phyloP scores from a whole-genome alignment of 2,113 vertebrate species.

The Pangasianodon hypophthalmus region DNA sequence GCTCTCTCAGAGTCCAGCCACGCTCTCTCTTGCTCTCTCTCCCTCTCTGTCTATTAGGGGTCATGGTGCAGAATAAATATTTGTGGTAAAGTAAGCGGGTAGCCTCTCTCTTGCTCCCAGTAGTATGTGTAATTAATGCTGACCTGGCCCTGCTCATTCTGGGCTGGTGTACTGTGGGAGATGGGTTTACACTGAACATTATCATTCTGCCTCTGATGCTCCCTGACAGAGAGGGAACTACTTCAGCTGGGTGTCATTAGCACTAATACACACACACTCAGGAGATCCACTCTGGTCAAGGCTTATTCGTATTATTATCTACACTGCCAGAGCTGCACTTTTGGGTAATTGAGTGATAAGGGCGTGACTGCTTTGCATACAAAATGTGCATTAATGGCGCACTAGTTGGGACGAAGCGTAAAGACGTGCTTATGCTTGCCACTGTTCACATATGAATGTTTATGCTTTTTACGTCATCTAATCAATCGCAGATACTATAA shows the following conservation, averaged over 20 bases:
- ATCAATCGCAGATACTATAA: background rate
- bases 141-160: slow-evolving; percentile 37
- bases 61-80: slow-evolving; percentile 69
- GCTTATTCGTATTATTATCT: slow-evolving; percentile 36
- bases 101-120: slow-evolving; percentile 50
- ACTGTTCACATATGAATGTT: background rate
- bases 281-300: slow-evolving; percentile 28
- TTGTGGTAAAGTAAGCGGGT: slow-evolving; percentile 64
- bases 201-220: slow-evolving; percentile 38
- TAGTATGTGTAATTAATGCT: slow-evolving; percentile 67
- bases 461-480: background rate
- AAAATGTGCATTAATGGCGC: slow-evolving; percentile 2
- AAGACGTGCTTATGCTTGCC: background rate
- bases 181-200: slow-evolving; percentile 51
- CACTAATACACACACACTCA: slow-evolving; percentile 17
- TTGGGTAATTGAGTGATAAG: slow-evolving; percentile 45
- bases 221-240: slow-evolving; percentile 30
- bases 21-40: slow-evolving; percentile 55
- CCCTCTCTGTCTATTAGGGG: slow-evolving; percentile 62
- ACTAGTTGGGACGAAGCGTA: background rate
- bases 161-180: slow-evolving; percentile 46
- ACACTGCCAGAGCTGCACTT: slow-evolving; percentile 34
- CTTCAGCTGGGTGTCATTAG: slow-evolving; percentile 39
- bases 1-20: slow-evolving; percentile 10
- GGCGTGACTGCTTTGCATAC: slow-evolving; percentile 24